phyloP scores from a whole-genome alignment of 2,113 vertebrate species.

The Clarias gariepinus region DNA sequence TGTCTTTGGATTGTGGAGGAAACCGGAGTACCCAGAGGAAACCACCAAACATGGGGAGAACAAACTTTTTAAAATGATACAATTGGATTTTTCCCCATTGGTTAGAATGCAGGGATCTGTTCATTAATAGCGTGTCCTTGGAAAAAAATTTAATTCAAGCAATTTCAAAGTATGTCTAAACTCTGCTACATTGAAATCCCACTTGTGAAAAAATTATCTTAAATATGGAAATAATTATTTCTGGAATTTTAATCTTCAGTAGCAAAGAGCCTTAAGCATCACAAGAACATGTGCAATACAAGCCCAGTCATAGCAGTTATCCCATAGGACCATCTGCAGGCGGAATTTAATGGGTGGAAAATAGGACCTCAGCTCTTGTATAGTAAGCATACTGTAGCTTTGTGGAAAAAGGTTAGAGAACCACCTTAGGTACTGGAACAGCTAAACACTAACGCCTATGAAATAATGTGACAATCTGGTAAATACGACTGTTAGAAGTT shows the following conservation, averaged over 20 bases:
- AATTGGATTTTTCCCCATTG: not conserved
- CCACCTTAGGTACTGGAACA: constrained; percentile 53
- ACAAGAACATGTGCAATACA: constrained; percentile 24
- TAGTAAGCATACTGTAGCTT: constrained; percentile 13
- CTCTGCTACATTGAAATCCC: too few species aligned
- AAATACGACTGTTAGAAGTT: constrained; percentile 6
- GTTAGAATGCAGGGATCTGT: not conserved
- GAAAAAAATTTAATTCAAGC: not conserved
- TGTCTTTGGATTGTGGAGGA: too few species aligned
- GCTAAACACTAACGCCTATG: constrained; percentile 3
- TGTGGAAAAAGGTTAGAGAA: constrained; percentile 57
- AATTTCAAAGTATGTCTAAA: not conserved
- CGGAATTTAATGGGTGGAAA: constrained; percentile 56
- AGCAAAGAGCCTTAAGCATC: constrained; percentile 2
- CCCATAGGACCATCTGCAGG: constrained; percentile 15
- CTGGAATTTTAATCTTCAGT: constrained; percentile 2
- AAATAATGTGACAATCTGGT: constrained; percentile 14
- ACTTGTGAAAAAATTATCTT: not conserved
- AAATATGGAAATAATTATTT: not conserved
- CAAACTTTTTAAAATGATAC: not conserved
- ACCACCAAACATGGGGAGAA: too few species aligned
- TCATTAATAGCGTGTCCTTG: not conserved
- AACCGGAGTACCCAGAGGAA: too few species aligned
- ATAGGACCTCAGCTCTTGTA: constrained; percentile 47
- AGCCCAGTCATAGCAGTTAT: constrained; percentile 7